Evolutionary conservation across 2,113 vertebrate genomes (phyloP).

Genomic region (Chinchilla lanigera): DNA sequence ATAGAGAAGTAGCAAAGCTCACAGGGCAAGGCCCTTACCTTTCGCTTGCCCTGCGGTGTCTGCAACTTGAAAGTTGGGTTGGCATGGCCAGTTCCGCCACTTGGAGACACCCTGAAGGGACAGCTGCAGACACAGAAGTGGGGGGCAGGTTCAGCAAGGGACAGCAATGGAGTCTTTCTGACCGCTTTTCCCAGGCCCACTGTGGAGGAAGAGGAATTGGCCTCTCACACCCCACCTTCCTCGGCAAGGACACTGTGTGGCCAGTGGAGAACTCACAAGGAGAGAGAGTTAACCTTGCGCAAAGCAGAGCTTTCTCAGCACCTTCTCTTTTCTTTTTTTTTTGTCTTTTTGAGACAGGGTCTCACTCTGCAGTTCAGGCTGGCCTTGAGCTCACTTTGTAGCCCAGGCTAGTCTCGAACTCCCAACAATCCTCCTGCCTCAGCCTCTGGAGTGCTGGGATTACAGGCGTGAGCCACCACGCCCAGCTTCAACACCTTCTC

Average conservation of each 20-base stretch:
- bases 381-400: too few relatives aligned
- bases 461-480: too few relatives aligned
- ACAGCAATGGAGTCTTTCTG: background rate
- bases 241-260: background rate
- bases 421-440: too few relatives aligned
- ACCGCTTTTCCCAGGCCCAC: background rate
- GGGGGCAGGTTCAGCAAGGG: background rate
- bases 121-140: slow-evolving; percentile 73
- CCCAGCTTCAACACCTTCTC: background rate
- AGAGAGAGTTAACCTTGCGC: background rate
- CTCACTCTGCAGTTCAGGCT: too few relatives aligned
- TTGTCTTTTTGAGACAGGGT: too few relatives aligned
- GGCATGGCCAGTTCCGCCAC: slow-evolving; percentile 86
- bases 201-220: background rate
- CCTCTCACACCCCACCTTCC: background rate
- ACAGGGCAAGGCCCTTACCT: slow-evolving; percentile 85
- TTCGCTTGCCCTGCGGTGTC: slow-evolving; percentile 87
- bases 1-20: background rate
- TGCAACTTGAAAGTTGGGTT: slow-evolving; percentile 94
- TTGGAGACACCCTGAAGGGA: slow-evolving; percentile 76
- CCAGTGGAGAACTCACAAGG: background rate
- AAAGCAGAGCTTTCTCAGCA: background rate
- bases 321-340: background rate
- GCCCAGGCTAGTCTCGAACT: too few relatives aligned
- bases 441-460: too few relatives aligned